These are phyloP conservation scores for Drosophila tripunctata DNA, from an alignment of 2,888 invertebrate genomes.

Conservation along the genomic window DNA sequence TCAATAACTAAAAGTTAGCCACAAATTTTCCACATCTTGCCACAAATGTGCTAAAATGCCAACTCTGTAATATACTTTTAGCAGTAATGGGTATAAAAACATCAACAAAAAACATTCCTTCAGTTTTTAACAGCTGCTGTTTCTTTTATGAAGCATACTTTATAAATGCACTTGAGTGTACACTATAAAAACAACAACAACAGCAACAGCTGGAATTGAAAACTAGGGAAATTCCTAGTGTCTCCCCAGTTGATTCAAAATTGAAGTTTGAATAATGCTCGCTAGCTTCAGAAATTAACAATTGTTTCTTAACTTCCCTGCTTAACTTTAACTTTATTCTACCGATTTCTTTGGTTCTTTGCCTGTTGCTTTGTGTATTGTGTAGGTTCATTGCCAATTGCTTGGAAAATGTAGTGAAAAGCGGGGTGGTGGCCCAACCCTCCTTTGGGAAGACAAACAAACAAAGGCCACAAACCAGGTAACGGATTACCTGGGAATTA, in stretches of 20 bases:
- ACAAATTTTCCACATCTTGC: no score
- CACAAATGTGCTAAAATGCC: no score
- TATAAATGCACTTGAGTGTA: slow-evolving; percentile 54
- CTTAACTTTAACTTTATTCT: neutral
- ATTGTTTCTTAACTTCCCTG: slow-evolving; percentile 40
- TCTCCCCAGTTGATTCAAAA: slow-evolving; percentile 34
- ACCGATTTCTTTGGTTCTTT: neutral
- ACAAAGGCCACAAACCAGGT: slow-evolving; percentile 20
- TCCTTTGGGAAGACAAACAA: neutral
- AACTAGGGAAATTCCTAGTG: neutral
- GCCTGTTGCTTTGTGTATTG: slow-evolving; percentile 55
- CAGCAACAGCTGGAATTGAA: slow-evolving; percentile 8
- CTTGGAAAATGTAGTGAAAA: slow-evolving; percentile 66
- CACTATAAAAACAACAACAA: slow-evolving; percentile 31
- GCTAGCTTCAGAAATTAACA: slow-evolving; percentile 45
- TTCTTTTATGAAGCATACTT: slow-evolving; percentile 39
- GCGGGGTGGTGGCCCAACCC: neutral
- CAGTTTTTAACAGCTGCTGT: slow-evolving; percentile 38
- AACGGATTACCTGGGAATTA: slow-evolving; percentile 28
- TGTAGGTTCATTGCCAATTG: slow-evolving; percentile 59
- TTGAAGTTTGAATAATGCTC: slow-evolving; percentile 43
- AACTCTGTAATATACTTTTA: no score
- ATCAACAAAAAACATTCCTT: neutral
- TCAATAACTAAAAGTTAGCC: no score
- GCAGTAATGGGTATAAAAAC: neutral